Base-by-base conservation (phyloP, 2,113 vertebrate species). In the Glareola pratincola region DNA sequence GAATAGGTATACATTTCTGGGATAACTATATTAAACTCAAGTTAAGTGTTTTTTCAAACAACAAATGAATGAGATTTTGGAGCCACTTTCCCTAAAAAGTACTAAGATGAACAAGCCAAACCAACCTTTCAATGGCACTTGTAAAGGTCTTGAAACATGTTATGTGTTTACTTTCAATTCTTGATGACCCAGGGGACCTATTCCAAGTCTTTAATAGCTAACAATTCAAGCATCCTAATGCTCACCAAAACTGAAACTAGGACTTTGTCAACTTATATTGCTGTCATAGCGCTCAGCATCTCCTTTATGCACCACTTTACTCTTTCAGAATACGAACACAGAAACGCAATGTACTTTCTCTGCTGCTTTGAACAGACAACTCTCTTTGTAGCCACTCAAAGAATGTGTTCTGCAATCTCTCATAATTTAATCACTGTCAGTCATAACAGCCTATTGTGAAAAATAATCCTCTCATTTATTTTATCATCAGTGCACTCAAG, bases 401-500 rank as follows among this genome's bases (percentile, higher is more conserved):
- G 92, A 97, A 94, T 79, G 90, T 67, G 72, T 60, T 92, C 94
- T 94, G 80, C 57, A 56, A 62, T 95, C 67, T 83, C 86, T 88
- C 76, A 85, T 76, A 84, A 96, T 95, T 94, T 96, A 97, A 98
- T 97, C 95, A 96, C 90, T 87, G 57, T 83, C 86, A 69, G 75
- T 85, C 94, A 86, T 77, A 97, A 97, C 81, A 94, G 95, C 43
- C 95, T 83, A 98, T 93, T 98, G 93, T 97, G 81, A 94, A 95
- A 94, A 75, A 95, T 76, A 98, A 98, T 97, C 87, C 96, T 80
- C 71, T 97, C 95, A 95, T 92, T 97, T 96, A 97, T 90, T 93
- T 95, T 96, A 95, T 87, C 91, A 97, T 94, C 88, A 96, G 94
- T 53, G 95, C 90, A 92, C 76, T 96, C 94, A 96, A 93, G 95